Base-by-base conservation (phyloP, 1,140 invertebrate species). In the Cyclargus thomasi region DNA sequence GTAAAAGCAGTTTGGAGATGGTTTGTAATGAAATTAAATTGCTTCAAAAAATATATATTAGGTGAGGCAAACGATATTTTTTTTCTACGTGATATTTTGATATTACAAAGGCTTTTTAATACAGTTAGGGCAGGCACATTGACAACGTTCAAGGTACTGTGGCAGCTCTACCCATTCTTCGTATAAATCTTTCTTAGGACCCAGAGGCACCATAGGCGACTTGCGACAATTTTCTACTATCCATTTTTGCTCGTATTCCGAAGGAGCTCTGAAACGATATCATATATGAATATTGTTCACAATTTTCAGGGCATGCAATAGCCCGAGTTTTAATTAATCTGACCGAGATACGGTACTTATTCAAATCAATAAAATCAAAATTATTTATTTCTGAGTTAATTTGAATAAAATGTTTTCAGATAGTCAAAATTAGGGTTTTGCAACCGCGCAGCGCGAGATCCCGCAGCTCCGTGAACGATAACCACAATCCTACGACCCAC, bases 211-310 rank as follows among this genome's bases (percentile, higher is more conserved):
- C 0, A 78, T 74, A 0, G 80, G 74, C 8, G 78, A 82, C 17
- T 85, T 91, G 17, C 92, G 87, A 70, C 92, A 93, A 75, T 93
- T 86, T 0, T 87, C 75, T 16, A 81, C 68, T 70, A 94, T 93
- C 92, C 92, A 93, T 62, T 84, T 76, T 39, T 85, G 85, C 67
- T 92, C 89, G 2, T 70, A 86, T n/a, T 72, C 53, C 1, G 72
- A 78, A 10, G 85, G 83, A 6, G 77, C 78, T 53, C 84, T 88
- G 62, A 57, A 47, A 47, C 10, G 3, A 47, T 11, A 14, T 11
- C 10, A 16, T 14, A 1, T 47, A 47, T 0, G 14, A 47, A 47
- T 47, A n/a, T n/a, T n/a, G n/a, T n/a, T n/a, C n/a, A n/a, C n/a
- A 35, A 35, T 35, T 35, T 35, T 35, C 29, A 35, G 8, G 29